A percentile compares a stretch with the other conserved stretches of the same genome.
These are phyloP conservation scores for Octonoba sinensis DNA, from an alignment of 2,888 invertebrate genomes.

Conservation along the genomic window DNA sequence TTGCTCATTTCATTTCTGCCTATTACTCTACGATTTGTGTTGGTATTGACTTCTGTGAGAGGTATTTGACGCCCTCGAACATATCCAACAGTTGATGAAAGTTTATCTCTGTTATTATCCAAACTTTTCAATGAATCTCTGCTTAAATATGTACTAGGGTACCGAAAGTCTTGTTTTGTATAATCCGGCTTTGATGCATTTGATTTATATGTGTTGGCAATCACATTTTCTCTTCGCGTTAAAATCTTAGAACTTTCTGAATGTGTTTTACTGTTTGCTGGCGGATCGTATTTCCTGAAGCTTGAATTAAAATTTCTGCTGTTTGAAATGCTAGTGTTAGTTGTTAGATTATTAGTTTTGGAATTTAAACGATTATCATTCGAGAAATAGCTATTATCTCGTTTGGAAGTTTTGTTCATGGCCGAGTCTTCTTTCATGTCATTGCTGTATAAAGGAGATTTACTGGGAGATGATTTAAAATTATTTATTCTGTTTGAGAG, in stretches of 20 bases:
- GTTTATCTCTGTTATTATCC: background rate
- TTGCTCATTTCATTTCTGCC: slow-evolving; percentile 9
- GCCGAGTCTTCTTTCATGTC: too few relatives aligned
- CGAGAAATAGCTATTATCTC: background rate
- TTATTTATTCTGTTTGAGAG: too few relatives aligned
- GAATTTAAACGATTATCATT: background rate
- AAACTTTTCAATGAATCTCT: background rate
- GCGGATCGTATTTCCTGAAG: slow-evolving; percentile 17
- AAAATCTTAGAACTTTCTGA: background rate
- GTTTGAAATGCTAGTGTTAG: background rate
- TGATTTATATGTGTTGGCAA: background rate
- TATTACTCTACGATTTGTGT: slow-evolving; percentile 13
- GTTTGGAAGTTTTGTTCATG: too few relatives aligned
- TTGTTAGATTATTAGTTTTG: background rate
- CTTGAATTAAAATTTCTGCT: background rate
- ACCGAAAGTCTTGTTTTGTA: background rate
- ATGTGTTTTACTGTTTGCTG: background rate
- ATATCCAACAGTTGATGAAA: slow-evolving; percentile 17
- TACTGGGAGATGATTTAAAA: too few relatives aligned
- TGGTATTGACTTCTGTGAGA: slow-evolving; percentile 38
- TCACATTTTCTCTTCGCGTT: slow-evolving; percentile 23
- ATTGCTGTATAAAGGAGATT: too few relatives aligned
- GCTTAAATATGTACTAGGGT: background rate
- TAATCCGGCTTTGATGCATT: background rate
- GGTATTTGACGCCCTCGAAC: slow-evolving; percentile 39